phyloP scores from a whole-genome alignment of 2,797 vertebrate genomes.

The Acrossocheilus fasciatus region DNA sequence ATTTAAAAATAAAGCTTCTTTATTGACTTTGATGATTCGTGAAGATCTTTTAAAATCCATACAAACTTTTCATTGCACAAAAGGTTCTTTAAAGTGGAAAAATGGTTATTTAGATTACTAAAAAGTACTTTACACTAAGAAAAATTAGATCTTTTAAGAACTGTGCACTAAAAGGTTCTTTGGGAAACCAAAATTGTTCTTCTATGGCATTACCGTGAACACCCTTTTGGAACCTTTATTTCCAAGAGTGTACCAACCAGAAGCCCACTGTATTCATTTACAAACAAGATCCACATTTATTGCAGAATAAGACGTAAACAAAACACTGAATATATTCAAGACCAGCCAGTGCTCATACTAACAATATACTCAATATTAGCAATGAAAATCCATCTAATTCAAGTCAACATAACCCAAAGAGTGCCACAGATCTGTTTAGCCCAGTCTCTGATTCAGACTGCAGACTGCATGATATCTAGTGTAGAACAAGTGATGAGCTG shows the following conservation, averaged over 20 bases:
- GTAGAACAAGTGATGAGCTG: constrained; percentile 25
- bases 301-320: neutral
- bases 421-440: constrained; percentile 4
- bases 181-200: neutral
- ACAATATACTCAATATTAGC: neutral
- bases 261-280: neutral
- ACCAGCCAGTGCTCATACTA: neutral
- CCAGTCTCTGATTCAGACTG: constrained; percentile 37
- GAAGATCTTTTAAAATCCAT: neutral
- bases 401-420: neutral
- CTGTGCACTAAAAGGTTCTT: neutral
- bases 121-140: neutral
- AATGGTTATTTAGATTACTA: neutral
- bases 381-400: neutral
- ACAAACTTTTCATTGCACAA: neutral
- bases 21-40: neutral
- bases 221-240: constrained; percentile 1
- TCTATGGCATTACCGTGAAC: neutral
- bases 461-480: constrained; percentile 35
- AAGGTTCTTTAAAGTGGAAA: neutral
- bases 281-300: neutral
- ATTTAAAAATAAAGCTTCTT: neutral
- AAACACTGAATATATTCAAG: neutral
- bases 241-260: neutral
- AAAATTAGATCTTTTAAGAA: neutral